Percentiles rank a stretch among this genome's conserved stretches.
These are phyloP conservation scores for Zaprionus taronus DNA, from an alignment of 1,140 invertebrate species.

Conservation along the genomic window DNA sequence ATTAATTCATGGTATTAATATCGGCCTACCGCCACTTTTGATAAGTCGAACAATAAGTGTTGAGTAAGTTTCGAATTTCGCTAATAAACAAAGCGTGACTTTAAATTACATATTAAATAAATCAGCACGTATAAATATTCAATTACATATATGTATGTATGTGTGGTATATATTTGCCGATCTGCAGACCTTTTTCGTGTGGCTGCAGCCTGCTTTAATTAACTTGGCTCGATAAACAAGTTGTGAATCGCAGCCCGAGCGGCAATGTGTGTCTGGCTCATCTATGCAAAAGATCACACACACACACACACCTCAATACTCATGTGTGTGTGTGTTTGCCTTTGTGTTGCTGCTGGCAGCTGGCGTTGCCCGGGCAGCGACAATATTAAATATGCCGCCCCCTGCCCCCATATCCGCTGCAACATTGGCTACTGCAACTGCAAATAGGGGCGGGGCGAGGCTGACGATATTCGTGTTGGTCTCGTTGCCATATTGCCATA, in stretches of 20 bases:
- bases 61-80: too few relatives aligned
- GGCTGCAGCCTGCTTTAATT: neutral
- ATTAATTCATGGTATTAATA: too few relatives aligned
- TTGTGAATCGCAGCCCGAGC: neutral
- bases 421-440: too few relatives aligned
- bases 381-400: conserved; percentile 44
- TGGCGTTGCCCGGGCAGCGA: conserved; percentile 41
- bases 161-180: neutral
- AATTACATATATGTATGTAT: neutral
- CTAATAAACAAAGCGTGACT: too few relatives aligned
- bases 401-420: too few relatives aligned
- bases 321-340: conserved; percentile 14
- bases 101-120: too few relatives aligned
- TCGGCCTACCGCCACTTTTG: too few relatives aligned
- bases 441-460: too few relatives aligned
- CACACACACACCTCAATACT: neutral
- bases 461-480: too few relatives aligned
- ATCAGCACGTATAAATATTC: neutral
- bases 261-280: neutral
- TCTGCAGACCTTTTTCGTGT: neutral
- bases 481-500: conserved; percentile 34
- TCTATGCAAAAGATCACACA: conserved; percentile 1
- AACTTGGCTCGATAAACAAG: conserved; percentile 7
- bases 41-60: too few relatives aligned
- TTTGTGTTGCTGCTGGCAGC: conserved; percentile 21